These are phyloP conservation scores for Ellobius talpinus DNA, from an alignment of 2,113 vertebrate genomes.

Conservation along the genomic window DNA sequence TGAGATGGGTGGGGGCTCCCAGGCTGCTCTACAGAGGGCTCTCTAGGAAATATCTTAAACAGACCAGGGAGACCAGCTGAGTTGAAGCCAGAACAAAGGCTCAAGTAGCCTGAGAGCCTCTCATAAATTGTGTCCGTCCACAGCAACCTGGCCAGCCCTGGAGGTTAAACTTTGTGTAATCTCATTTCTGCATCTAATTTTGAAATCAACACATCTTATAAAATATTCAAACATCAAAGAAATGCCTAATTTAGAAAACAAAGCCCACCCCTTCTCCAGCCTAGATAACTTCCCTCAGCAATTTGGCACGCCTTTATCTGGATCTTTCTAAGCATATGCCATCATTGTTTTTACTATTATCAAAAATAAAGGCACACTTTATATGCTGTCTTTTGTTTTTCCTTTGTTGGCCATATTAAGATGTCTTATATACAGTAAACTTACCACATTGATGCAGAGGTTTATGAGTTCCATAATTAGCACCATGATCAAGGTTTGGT, in stretches of 20 bases:
- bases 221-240: conserved; percentile 69
- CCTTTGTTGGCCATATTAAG: background rate
- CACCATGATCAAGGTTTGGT: background rate
- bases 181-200: conserved; percentile 26
- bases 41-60: background rate
- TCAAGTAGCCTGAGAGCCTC: background rate
- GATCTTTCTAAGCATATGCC: conserved; percentile 12
- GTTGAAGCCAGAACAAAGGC: background rate
- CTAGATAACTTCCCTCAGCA: conserved; percentile 49
- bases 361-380: background rate
- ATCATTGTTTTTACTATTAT: conserved; percentile 2
- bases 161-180: background rate
- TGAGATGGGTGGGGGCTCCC: background rate
- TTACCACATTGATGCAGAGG: background rate
- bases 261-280: conserved; percentile 14
- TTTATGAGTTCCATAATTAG: background rate
- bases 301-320: background rate
- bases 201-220: conserved; percentile 44
- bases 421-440: background rate
- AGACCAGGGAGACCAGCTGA: rapidly evolving
- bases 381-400: background rate
- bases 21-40: background rate
- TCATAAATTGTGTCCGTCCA: background rate
- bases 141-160: background rate
- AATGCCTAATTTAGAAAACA: conserved; percentile 56